Conservation (phyloP, 2,888 invertebrate species). For the Stratiomys singularior region DNA sequence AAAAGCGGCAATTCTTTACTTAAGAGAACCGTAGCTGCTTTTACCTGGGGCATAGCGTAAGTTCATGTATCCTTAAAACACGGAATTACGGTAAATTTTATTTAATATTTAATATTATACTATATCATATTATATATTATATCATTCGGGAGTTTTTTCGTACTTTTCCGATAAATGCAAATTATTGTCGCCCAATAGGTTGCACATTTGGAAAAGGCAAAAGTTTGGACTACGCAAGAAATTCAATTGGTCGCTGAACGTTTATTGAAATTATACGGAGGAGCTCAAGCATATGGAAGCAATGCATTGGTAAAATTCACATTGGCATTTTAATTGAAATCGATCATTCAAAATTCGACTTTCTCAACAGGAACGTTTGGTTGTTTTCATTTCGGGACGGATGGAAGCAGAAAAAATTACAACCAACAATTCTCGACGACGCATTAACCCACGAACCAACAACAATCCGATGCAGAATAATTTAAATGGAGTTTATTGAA, state of each 20-base stretch:
- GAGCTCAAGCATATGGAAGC: constrained; percentile 50
- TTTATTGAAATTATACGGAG: constrained; percentile 42
- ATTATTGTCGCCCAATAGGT: constrained; percentile 64
- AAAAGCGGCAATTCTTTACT: too few species aligned
- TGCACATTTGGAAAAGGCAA: constrained; percentile 71
- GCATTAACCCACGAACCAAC: constrained; percentile 59
- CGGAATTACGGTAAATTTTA: too few species aligned
- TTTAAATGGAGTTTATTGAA: constrained; percentile 65
- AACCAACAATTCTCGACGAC: constrained; percentile 64
- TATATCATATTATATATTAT: too few species aligned
- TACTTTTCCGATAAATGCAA: neutral
- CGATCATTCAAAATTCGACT: neutral
- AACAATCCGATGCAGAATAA: constrained; percentile 62
- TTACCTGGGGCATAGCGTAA: too few species aligned
- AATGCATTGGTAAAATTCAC: constrained; percentile 54
- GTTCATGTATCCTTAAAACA: too few species aligned
- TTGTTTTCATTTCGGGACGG: constrained; percentile 74
- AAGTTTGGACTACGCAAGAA: constrained; percentile 68
- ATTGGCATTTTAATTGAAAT: constrained; percentile 7
- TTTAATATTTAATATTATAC: too few species aligned
- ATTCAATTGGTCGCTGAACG: constrained; percentile 59
- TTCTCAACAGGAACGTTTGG: constrained; percentile 70
- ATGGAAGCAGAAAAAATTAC: constrained; percentile 72
- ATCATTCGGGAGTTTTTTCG: too few species aligned
- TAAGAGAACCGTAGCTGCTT: too few species aligned